Percentiles rank a stretch among this genome's conserved stretches.
These are phyloP conservation scores for Drosophila kambysellisi DNA, from an alignment of 2,888 invertebrate species.

Conservation along the genomic window DNA sequence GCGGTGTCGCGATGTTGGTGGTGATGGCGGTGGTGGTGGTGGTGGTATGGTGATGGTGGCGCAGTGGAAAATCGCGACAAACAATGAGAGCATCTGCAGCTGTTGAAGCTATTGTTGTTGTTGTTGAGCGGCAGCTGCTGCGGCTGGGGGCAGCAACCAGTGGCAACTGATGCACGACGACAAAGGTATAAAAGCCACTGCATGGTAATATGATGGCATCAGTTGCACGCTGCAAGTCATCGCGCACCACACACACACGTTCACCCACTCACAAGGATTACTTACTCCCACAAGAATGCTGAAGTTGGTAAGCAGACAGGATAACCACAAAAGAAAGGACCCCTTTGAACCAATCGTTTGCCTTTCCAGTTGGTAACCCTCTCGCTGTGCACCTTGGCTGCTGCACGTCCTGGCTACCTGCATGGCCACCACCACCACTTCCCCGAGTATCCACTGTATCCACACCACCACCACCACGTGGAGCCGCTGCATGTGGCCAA, in stretches of 20 bases:
- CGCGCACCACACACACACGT: constrained; percentile 9
- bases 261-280: constrained; percentile 36
- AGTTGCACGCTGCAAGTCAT: constrained; percentile 72
- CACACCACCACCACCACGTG: constrained; percentile 61
- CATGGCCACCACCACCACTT: constrained; percentile 82
- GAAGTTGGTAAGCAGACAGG: constrained; percentile 68
- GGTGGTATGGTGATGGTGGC: constrained; percentile 3
- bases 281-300: constrained; percentile 57
- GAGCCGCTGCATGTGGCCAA: constrained; percentile 82
- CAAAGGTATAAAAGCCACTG: constrained; percentile 81
- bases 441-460: constrained; percentile 59
- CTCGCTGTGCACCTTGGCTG: constrained; percentile 59
- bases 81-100: constrained; percentile 78
- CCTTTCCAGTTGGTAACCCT: constrained; percentile 56
- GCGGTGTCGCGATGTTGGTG: constrained; percentile 11
- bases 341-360: not conserved
- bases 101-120: constrained; percentile 24
- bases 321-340: not conserved
- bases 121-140: constrained; percentile 36
- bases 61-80: constrained; percentile 60
- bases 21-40: not conserved
- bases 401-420: constrained; percentile 83
- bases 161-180: constrained; percentile 55
- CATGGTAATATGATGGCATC: constrained; percentile 73
- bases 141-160: constrained; percentile 34